Evolutionary conservation across 2,888 invertebrate species (phyloP).

Genomic region (Tetanocera ferruginea): DNA sequence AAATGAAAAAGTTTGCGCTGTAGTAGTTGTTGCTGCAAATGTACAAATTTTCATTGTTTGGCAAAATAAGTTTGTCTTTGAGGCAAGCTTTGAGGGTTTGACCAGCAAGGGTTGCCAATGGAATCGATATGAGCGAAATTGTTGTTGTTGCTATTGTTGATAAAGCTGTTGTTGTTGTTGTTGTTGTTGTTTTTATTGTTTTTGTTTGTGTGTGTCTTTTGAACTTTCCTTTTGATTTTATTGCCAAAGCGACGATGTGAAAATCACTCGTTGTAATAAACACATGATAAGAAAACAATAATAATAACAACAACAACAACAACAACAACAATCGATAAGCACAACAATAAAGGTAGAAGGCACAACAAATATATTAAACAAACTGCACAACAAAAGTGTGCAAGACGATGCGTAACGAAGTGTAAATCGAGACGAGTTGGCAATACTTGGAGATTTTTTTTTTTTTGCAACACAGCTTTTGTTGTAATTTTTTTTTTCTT

Average conservation of each 20-base stretch:
- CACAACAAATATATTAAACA: too few species aligned
- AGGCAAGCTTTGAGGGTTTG: background rate
- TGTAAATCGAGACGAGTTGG: constrained; percentile 29
- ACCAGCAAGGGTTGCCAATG: background rate
- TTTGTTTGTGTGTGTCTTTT: background rate
- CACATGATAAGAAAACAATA: constrained; percentile 7
- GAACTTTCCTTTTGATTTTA: background rate
- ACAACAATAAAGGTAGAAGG: background rate
- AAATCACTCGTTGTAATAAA: constrained; percentile 19
- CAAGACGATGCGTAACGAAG: constrained; percentile 25
- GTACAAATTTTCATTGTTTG: too few species aligned
- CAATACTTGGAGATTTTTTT: background rate
- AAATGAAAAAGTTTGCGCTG: background rate
- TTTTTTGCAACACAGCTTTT: background rate
- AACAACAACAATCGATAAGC: background rate
- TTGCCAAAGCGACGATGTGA: constrained; percentile 17
- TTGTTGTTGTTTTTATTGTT: background rate
- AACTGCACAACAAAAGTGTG: constrained; percentile 15
- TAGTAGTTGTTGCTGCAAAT: too few species aligned
- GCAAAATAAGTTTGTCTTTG: too few species aligned
- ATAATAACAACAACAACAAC: constrained; percentile 13
- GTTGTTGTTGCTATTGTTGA: background rate
- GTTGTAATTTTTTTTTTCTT: background rate
- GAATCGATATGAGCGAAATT: background rate
- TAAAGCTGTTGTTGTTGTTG: background rate